Conservation (phyloP, 2,113 vertebrate species). For the Oncorhynchus keta region DNA sequence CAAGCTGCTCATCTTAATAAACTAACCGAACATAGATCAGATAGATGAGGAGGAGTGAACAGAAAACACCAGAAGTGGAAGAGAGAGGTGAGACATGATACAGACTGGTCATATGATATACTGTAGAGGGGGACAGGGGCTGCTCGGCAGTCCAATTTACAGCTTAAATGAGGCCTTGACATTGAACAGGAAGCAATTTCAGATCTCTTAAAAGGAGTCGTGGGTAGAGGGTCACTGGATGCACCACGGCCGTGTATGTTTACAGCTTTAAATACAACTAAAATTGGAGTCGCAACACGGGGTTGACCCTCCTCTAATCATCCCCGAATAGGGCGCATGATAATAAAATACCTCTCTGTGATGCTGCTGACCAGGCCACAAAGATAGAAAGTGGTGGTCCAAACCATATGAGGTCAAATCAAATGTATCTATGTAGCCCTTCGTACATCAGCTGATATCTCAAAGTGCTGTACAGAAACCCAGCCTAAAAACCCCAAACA, state of each 20-base stretch:
- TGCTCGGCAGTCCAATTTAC: slow-evolving; percentile 51
- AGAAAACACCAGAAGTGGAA: neutral
- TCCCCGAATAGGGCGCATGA: slow-evolving; percentile 2
- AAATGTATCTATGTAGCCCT: too few relatives aligned
- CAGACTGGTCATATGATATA: neutral
- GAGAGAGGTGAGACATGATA: neutral
- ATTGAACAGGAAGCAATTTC: slow-evolving; percentile 58
- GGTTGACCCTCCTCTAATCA: slow-evolving; percentile 30
- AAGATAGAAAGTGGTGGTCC: neutral
- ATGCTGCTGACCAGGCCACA: neutral
- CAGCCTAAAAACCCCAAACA: too few relatives aligned
- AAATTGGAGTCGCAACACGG: slow-evolving; percentile 50
- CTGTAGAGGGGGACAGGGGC: neutral
- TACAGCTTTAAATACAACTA: slow-evolving; percentile 46
- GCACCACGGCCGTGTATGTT: slow-evolving; percentile 32
- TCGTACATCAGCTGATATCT: too few relatives aligned
- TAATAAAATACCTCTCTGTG: slow-evolving; percentile 37
- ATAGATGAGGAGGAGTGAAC: neutral
- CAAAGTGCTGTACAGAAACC: too few relatives aligned
- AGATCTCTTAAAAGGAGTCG: slow-evolving; percentile 29
- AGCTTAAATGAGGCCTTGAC: slow-evolving; percentile 61
- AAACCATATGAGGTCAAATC: neutral
- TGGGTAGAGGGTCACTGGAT: slow-evolving; percentile 51
- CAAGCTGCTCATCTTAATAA: slow-evolving; percentile 12
- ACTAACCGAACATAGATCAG: neutral